Base-by-base conservation (phyloP, 2,113 vertebrate genomes). In the Phalacrocorax brasilianus region DNA sequence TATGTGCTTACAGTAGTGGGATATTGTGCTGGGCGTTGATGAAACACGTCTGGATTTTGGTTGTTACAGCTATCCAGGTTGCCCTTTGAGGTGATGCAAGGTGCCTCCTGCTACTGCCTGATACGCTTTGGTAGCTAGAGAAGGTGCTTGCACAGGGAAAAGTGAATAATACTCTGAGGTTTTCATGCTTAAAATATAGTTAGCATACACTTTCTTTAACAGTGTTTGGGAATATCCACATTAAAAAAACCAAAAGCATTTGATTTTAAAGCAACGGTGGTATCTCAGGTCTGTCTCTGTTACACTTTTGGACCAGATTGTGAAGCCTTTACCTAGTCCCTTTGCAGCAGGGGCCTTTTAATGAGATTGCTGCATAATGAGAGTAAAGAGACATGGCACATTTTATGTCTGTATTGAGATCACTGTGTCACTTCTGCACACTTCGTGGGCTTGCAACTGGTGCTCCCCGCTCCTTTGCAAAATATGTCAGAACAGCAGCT, bases 1-100 rank as follows among this genome's bases (percentile, higher is more conserved):
- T 9, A 1, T 0, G 11, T 53, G 55, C 42, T 58, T 24, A 3
- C 13, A 20, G 14, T 5, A 2, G 2, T 1, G 18, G 44, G 12
- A 5, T 28, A 0, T 6, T 19, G 33, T 26, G 35, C 40, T n/a
- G 74, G 45, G 20, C 2, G 0, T 18, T 35, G n/a, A 12, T 49
- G 44, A 21, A 62, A 17, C 9, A 8, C 1, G 2, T 30, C 66
- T 63, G 16, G 4, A 0, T 17, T 35, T 59, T 26, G 50, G 16
- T 14, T 55, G 40, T 21, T 59, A 33, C 44, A 28, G 42, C 42
- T 32, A 6, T 32, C 23, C 42, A 6, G 4, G 35, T 66, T 88
- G 20, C 23, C 44, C 30, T 65, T 11, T 47, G 42, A 12, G 40
- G 11, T 15, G 22, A 6, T 62, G 63, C 5, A 22, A 2, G 5